Conservation (phyloP, 2,797 vertebrate species). For the Lacerta viridis region DNA sequence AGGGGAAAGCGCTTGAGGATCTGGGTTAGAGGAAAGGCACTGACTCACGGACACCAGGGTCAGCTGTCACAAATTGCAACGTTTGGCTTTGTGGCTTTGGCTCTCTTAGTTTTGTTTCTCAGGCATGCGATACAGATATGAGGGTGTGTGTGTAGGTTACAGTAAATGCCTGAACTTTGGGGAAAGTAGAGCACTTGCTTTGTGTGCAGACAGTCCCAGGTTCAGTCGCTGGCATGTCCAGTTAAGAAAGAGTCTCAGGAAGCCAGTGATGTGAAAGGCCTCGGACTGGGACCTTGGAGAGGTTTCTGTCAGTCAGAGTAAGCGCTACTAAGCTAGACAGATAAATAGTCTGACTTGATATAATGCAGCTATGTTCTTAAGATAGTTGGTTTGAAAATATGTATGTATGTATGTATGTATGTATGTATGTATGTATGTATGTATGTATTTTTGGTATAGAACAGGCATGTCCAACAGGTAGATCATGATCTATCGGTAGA, state of each 20-base stretch:
- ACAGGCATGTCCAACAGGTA: no score
- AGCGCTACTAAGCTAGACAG: no score
- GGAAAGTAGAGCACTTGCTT: background rate
- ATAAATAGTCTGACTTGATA: background rate
- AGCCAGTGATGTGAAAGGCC: background rate
- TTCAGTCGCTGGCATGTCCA: background rate
- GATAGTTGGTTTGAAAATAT: background rate
- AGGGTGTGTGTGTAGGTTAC: background rate
- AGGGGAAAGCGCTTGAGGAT: background rate
- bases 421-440: background rate
- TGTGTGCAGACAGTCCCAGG: background rate
- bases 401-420: no score
- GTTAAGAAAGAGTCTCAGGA: background rate
- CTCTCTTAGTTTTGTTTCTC: conserved; percentile 2
- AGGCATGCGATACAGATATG: background rate
- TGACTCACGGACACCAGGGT: background rate
- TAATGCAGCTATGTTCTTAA: background rate
- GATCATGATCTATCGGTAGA: no score
- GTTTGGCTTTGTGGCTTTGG: background rate
- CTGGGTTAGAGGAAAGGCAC: conserved; percentile 25
- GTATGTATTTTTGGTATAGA: background rate
- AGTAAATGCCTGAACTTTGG: background rate
- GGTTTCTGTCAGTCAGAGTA: background rate
- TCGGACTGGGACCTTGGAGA: background rate
- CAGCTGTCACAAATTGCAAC: background rate